Evolutionary conservation across 2,888 invertebrate genomes (phyloP).

Genomic region (Peribatodes rhomboidaria): DNA sequence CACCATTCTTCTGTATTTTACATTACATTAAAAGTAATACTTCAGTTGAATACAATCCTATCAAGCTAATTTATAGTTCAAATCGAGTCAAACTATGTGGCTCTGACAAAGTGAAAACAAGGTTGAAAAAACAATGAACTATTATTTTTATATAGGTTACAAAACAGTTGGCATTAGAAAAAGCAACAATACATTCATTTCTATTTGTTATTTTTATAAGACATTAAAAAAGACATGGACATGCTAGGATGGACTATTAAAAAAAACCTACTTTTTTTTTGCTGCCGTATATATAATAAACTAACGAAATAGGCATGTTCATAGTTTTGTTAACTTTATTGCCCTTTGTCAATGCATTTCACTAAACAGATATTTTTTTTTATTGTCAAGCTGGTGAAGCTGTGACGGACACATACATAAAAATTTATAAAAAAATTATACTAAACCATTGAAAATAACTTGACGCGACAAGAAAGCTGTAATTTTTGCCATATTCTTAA

Average conservation of each 20-base stretch:
- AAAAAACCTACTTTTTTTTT: neutral
- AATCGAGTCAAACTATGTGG: slow-evolving; percentile 35
- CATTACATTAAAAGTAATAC: slow-evolving; percentile 73
- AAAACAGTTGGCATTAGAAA: neutral
- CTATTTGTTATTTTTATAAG: neutral
- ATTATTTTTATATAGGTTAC: neutral
- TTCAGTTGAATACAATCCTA: slow-evolving; percentile 71
- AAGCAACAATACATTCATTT: too few relatives aligned
- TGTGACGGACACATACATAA: slow-evolving; percentile 38
- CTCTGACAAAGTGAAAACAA: slow-evolving; percentile 21
- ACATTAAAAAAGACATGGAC: neutral
- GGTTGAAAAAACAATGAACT: neutral
- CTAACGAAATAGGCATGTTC: too few relatives aligned
- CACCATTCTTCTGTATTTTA: slow-evolving; percentile 57
- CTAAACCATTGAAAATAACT: slow-evolving; percentile 35
- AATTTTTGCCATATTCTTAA: neutral
- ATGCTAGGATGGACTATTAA: neutral
- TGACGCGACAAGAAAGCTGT: slow-evolving; percentile 20
- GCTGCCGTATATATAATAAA: neutral
- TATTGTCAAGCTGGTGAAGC: slow-evolving; percentile 48
- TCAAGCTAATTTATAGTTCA: slow-evolving; percentile 36
- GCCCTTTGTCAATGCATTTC: slow-evolving; percentile 26
- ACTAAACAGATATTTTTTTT: slow-evolving; percentile 30
- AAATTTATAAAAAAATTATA: slow-evolving; percentile 33
- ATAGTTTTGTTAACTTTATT: slow-evolving; percentile 1